Evolutionary conservation across 2,888 invertebrate species (phyloP).

Genomic region (Iphiclides podalirius): DNA sequence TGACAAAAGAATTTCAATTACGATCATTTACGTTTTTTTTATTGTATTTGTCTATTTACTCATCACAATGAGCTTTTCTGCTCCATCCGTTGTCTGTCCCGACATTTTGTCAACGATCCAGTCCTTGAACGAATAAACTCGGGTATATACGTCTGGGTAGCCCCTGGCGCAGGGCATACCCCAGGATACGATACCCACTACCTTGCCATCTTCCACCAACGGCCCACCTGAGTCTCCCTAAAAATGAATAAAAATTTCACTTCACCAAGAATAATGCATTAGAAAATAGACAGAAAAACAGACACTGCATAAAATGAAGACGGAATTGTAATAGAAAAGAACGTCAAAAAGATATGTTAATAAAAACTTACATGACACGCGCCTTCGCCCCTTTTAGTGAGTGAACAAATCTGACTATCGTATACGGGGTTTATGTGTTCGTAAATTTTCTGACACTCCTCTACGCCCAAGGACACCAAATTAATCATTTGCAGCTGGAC

Average conservation of each 20-base stretch:
- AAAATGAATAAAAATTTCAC: no score
- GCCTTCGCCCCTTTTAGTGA: constrained; percentile 79
- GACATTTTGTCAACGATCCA: constrained; percentile 60
- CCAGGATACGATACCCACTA: constrained; percentile 78
- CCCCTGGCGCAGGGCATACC: constrained; percentile 76
- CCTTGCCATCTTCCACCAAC: constrained; percentile 49
- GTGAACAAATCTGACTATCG: constrained; percentile 78
- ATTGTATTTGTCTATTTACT: no score
- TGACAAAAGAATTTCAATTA: no score
- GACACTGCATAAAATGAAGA: no score
- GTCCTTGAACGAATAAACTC: constrained; percentile 61
- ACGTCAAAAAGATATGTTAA: no score
- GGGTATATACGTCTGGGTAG: constrained; percentile 76
- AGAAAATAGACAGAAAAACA: no score
- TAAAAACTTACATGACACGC: constrained; percentile 79
- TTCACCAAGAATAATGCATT: no score
- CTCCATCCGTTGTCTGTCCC: constrained; percentile 24
- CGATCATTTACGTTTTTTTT: no score
- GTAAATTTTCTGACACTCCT: constrained; percentile 64
- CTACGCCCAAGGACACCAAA: constrained; percentile 65
- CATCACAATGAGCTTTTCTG: constrained; percentile 1
- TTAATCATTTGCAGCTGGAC: constrained; percentile 78
- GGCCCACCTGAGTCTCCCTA: constrained; percentile 80
- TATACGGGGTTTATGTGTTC: constrained; percentile 63
- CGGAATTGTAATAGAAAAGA: no score